Percentiles rank a stretch among this genome's conserved stretches.
phyloP scores from a whole-genome alignment of 2,888 invertebrate species.

The Trisateles emortualis region DNA sequence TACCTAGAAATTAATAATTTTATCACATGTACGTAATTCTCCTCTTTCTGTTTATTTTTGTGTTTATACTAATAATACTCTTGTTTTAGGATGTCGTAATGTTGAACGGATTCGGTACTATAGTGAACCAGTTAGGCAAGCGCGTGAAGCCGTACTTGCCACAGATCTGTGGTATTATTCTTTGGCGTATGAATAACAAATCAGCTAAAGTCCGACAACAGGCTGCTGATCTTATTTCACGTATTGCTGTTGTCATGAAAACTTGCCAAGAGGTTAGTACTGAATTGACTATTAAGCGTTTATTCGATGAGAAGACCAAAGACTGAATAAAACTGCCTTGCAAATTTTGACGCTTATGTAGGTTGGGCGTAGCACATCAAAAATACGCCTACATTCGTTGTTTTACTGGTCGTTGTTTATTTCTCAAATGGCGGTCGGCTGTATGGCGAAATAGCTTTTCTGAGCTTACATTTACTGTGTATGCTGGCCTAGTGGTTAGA shows the following conservation, averaged over 20 bases:
- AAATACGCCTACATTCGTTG: too few relatives aligned
- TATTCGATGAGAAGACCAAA: not conserved
- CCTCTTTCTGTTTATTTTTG: too few relatives aligned
- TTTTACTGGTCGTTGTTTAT: too few relatives aligned
- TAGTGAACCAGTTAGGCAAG: conserved; percentile 98
- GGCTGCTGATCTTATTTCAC: conserved; percentile 99
- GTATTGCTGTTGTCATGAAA: conserved; percentile 99
- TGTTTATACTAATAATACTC: not conserved
- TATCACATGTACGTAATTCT: too few relatives aligned
- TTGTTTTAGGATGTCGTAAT: conserved; percentile 96
- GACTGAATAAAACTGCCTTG: too few relatives aligned
- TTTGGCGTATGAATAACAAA: conserved; percentile 99
- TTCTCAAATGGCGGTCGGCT: too few relatives aligned
- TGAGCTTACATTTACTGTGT: too few relatives aligned
- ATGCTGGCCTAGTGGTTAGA: too few relatives aligned
- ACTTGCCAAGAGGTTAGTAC: conserved; percentile 95
- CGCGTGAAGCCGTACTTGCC: conserved; percentile 99
- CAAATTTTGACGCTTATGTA: too few relatives aligned
- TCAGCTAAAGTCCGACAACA: conserved; percentile 99
- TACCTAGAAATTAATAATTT: too few relatives aligned
- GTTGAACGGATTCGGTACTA: conserved; percentile 99
- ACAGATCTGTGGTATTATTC: conserved; percentile 99
- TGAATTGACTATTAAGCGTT: not conserved
- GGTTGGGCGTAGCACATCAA: too few relatives aligned
- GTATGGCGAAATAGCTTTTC: too few relatives aligned